These are phyloP conservation scores for Oscheius sp. DNA, from an alignment of 2,888 invertebrate species.

Conservation along the genomic window DNA sequence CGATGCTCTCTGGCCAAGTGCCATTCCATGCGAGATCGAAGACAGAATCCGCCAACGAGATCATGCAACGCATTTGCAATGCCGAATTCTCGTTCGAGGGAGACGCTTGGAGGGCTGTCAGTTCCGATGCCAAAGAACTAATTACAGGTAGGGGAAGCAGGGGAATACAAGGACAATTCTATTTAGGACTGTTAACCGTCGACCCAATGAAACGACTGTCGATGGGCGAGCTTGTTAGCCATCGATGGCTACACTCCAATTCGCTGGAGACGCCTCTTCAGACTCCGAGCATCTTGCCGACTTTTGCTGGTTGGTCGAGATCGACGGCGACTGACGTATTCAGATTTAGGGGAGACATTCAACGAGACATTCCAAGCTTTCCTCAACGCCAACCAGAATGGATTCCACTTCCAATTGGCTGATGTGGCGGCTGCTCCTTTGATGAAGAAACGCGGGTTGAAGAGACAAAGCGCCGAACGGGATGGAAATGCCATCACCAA, in stretches of 20 bases:
- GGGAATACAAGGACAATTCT: slow-evolving; percentile 2
- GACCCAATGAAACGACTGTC: slow-evolving; percentile 83
- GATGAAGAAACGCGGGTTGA: slow-evolving; percentile 66
- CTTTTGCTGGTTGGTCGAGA: slow-evolving; percentile 56
- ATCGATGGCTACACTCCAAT: slow-evolving; percentile 79
- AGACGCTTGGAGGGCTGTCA: slow-evolving; percentile 82
- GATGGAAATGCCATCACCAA: slow-evolving; percentile 25
- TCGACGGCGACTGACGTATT: too few species aligned
- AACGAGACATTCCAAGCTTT: slow-evolving; percentile 81
- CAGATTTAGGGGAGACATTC: slow-evolving; percentile 73
- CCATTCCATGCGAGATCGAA: slow-evolving; percentile 83
- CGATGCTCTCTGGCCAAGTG: slow-evolving; percentile 87
- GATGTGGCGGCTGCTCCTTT: slow-evolving; percentile 72
- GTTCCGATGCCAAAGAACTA: slow-evolving; percentile 82
- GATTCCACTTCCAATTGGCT: slow-evolving; percentile 79
- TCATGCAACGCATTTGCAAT: slow-evolving; percentile 84
- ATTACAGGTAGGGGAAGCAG: slow-evolving; percentile 77
- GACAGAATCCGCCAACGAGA: slow-evolving; percentile 82
- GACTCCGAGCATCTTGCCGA: slow-evolving; percentile 70
- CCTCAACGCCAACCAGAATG: slow-evolving; percentile 81
- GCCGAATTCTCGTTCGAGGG: slow-evolving; percentile 85
- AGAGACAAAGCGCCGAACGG: slow-evolving; percentile 55
- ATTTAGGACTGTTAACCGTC: slow-evolving; percentile 82
- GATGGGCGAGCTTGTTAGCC: slow-evolving; percentile 80
- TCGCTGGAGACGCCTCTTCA: slow-evolving; percentile 70